These are phyloP conservation scores for Azemiops feae DNA, from an alignment of 2,113 vertebrate genomes.

Conservation along the genomic window DNA sequence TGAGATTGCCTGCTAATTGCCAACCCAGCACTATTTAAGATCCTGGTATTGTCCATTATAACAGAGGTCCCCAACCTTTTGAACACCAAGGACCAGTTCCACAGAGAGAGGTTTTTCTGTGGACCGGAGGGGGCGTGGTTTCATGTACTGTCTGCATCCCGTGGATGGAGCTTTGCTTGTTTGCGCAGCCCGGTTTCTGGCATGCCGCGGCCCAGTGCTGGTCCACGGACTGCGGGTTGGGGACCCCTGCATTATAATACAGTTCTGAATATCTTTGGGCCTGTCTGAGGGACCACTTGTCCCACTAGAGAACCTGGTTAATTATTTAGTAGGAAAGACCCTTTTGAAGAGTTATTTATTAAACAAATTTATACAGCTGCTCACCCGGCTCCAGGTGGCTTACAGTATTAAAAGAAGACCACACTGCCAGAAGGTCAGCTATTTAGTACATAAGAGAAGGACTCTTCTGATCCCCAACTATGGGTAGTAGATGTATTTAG, in stretches of 20 bases:
- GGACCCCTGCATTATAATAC: neutral
- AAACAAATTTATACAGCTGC: neutral
- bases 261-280: neutral
- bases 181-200: no score
- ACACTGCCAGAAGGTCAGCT: neutral
- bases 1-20: neutral
- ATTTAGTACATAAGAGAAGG: neutral
- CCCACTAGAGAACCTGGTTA: neutral
- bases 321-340: neutral
- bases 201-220: no score
- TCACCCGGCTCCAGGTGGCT: neutral
- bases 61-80: no score
- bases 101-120: no score
- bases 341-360: neutral
- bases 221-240: no score
- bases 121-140: no score
- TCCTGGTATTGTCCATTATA: neutral
- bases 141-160: no score
- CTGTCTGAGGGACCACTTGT: neutral
- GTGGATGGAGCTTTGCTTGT: no score
- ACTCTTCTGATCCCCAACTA: neutral
- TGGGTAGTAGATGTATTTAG: neutral
- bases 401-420: neutral
- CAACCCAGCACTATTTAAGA: neutral
- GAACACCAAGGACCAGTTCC: no score